Base-by-base conservation (phyloP, 2,113 vertebrate genomes). In the Geothlypis trichas region DNA sequence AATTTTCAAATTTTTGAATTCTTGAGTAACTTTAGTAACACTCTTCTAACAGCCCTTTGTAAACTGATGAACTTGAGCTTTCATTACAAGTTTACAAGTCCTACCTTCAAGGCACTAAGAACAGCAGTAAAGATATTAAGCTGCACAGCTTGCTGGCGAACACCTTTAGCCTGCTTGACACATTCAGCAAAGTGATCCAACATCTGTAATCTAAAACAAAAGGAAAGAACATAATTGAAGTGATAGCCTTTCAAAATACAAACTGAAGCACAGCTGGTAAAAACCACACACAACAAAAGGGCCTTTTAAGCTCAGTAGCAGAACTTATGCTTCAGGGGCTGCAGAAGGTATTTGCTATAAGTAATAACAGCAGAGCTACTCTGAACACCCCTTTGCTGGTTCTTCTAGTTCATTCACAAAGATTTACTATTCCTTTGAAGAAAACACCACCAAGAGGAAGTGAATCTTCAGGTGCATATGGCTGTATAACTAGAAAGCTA, bases 111-210 rank as follows among this genome's bases (percentile, higher is more conserved):
- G 72, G 99, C 99, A 96, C 99, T 99, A 49, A 99, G 99, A 73
- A 99, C 99, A 79, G 99, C 99, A 78, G 99, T 99, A 86, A 99
- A 99, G 88, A 99, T 99, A 97, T 99, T 99, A 42, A 99, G 98
- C 90, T 99, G 99, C 69, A 99, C 99, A 12, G 99, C 99, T 97
- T 99, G 99, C 97, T 99, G 99, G 67, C 99, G 98, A 93, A 99
- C 98, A 78, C 99, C 99, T 98, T 99, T 99, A 65, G 99, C 99
- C 97, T 99, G 99, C 95, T 99, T 99, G 85, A 99, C 99, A 92
- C 99, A 99, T 96, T 99, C 99, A 27, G 99, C 99, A 98, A 99
- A 99, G 96, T 99, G 99, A 97, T 99, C 99, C 95, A 99, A 97
- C 99, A 99, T 99, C 94, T 99, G 99, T 67, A 99, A 97, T 89